phyloP scores from a whole-genome alignment of 2,113 vertebrate species.

The Falco punctatus region DNA sequence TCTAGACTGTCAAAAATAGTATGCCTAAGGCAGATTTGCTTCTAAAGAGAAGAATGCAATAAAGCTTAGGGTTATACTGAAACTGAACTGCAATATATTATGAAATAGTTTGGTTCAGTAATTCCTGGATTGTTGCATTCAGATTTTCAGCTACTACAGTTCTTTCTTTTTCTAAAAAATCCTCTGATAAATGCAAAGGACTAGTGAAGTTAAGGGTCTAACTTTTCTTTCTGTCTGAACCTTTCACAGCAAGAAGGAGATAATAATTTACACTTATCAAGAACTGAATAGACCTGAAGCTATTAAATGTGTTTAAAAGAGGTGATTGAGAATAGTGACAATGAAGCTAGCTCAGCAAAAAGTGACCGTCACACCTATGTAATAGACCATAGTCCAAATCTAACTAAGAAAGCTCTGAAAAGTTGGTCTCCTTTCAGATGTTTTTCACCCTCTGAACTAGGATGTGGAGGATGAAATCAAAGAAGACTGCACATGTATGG shows the following conservation, averaged over 20 bases:
- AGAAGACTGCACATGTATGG: background rate
- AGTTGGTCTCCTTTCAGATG: background rate
- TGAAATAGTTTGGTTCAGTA: slow-evolving; percentile 14
- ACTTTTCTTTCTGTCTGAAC: background rate
- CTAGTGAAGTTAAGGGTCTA: background rate
- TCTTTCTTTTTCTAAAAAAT: slow-evolving; percentile 4
- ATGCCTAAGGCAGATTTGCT: slow-evolving; percentile 46
- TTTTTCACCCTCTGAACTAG: background rate
- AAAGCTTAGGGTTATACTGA: slow-evolving; percentile 40
- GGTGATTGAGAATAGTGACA: background rate
- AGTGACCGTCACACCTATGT: fast-evolving
- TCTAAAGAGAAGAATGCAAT: slow-evolving; percentile 52
- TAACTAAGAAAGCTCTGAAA: background rate
- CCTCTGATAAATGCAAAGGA: background rate
- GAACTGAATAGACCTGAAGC: background rate
- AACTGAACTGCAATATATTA: slow-evolving; percentile 13
- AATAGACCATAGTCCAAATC: background rate
- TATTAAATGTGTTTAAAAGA: background rate
- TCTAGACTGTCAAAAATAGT: slow-evolving; percentile 49
- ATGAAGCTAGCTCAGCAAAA: background rate
- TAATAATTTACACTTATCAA: background rate
- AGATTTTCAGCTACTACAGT: background rate
- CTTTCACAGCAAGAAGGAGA: background rate
- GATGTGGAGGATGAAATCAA: background rate
- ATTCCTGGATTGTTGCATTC: slow-evolving; percentile 3